Evolutionary conservation across 2,113 vertebrate species (phyloP).

Genomic region (Cacatua alba): DNA sequence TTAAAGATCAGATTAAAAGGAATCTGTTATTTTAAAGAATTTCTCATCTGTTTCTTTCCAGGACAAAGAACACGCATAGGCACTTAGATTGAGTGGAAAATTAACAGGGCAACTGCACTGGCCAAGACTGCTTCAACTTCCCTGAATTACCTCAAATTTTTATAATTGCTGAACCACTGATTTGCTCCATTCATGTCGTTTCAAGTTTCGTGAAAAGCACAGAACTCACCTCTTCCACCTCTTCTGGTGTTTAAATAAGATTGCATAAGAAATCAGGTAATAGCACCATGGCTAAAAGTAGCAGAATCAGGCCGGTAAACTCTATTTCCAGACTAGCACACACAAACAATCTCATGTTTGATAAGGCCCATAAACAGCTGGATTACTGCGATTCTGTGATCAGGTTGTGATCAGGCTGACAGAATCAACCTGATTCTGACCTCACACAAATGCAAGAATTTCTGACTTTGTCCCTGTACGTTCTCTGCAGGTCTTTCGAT

Average conservation of each 20-base stretch:
- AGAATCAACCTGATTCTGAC: background rate
- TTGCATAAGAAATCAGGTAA: background rate
- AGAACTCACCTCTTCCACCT: background rate
- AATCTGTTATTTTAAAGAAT: background rate
- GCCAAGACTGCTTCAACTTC: background rate
- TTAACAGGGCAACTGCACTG: background rate
- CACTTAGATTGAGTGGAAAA: background rate
- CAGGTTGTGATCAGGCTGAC: background rate
- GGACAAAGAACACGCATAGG: background rate
- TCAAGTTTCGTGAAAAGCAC: background rate
- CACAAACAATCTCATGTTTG: background rate
- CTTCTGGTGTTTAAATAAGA: background rate
- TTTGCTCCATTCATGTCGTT: background rate
- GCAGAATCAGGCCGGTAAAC: background rate
- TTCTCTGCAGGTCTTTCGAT: constrained; percentile 13
- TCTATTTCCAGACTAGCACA: background rate
- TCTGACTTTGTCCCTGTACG: constrained; percentile 37
- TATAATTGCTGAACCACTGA: background rate
- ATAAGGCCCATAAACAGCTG: background rate
- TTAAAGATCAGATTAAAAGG: background rate
- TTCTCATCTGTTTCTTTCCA: background rate
- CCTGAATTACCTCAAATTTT: background rate
- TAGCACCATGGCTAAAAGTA: background rate
- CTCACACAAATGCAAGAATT: background rate
- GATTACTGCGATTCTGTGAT: background rate